Evolutionary conservation across 1,140 invertebrate species (phyloP).

Genomic region (Telenomus remus): DNA sequence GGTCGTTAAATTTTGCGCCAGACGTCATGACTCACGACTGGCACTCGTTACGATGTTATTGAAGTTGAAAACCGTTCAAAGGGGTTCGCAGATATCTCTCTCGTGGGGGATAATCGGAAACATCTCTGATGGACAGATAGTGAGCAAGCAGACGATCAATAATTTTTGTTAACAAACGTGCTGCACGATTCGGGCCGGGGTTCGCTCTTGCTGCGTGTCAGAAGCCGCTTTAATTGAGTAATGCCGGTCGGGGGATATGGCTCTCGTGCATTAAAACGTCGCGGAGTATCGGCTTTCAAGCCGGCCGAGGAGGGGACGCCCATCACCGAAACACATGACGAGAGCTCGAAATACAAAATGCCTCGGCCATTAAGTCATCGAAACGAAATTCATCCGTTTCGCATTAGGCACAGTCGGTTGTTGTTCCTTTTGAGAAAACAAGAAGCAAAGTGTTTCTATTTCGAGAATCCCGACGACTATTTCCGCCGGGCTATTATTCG

Average conservation of each 20-base stretch:
- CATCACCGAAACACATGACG: too few species aligned
- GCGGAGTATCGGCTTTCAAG: conserved; percentile 44
- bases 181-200: conserved; percentile 9
- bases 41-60: conserved; percentile 36
- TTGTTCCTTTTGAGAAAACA: conserved; percentile 44
- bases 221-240: conserved; percentile 52
- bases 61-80: conserved; percentile 33
- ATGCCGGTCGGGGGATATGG: conserved; percentile 24
- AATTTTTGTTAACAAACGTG: conserved; percentile 51
- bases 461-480: conserved; percentile 36
- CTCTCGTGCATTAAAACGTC: conserved; percentile 32
- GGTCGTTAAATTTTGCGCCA: conserved; percentile 10
- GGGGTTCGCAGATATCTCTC: conserved; percentile 24
- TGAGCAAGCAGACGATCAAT: conserved; percentile 32
- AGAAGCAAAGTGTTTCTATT: conserved; percentile 36
- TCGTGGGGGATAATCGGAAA: conserved; percentile 39
- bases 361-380: neutral
- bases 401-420: conserved; percentile 31
- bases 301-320: neutral
- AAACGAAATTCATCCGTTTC: conserved; percentile 34
- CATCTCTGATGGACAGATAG: conserved; percentile 47
- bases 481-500: conserved; percentile 35
- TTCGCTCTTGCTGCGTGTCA: conserved; percentile 38
- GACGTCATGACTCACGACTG: conserved; percentile 29
- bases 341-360: too few species aligned